Conservation (phyloP, 2,797 vertebrate genomes). For the Lagorchestes hirsutus region DNA sequence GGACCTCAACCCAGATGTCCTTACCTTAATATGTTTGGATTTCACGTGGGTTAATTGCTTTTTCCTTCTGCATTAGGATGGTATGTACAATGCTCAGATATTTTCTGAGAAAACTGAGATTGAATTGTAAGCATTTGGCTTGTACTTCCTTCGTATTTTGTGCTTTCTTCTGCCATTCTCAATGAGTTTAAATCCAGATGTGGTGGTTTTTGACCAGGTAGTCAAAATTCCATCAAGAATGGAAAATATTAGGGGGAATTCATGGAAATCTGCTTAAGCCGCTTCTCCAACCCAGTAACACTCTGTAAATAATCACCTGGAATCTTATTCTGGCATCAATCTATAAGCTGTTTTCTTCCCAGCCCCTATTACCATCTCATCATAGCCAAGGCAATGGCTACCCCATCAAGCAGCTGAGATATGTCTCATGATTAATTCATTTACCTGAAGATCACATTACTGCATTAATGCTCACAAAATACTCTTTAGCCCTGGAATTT, state of each 20-base stretch:
- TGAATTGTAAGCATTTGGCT: not conserved
- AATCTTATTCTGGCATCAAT: not conserved
- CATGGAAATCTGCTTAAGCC: not conserved
- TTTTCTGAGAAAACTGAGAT: not conserved
- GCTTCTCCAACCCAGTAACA: not conserved
- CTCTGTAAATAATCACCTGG: not conserved
- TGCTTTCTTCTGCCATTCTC: not conserved
- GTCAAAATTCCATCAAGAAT: not conserved
- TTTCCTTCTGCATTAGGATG: not conserved
- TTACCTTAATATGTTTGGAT: not conserved
- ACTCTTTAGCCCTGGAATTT: not conserved
- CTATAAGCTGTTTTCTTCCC: not conserved
- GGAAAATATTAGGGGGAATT: not conserved
- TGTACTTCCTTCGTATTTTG: not conserved
- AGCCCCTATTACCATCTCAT: not conserved
- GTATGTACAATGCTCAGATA: not conserved
- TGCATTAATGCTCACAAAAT: not conserved
- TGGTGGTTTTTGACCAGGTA: not conserved
- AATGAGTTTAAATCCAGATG: not conserved
- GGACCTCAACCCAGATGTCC: not conserved
- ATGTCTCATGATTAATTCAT: not conserved
- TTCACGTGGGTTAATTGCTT: not conserved
- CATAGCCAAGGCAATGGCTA: not conserved
- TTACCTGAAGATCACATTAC: not conserved
- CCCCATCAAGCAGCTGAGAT: not conserved